Conservation (phyloP, 92 coral and sea anemone genomes). For the Parazoanthus darwini region DNA sequence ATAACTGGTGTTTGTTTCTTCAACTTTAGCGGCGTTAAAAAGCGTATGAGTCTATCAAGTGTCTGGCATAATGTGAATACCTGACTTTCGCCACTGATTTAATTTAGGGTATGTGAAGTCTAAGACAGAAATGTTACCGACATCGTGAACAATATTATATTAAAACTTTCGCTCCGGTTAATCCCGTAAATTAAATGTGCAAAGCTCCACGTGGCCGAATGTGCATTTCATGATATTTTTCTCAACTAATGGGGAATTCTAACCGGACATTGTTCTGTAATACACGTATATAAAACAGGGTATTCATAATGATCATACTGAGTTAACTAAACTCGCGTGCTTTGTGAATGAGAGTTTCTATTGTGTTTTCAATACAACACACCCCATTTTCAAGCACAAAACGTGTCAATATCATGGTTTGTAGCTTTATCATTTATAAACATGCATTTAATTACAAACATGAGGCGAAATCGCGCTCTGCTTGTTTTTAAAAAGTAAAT, state of each 20-base stretch:
- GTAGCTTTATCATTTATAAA: background rate
- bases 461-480: background rate
- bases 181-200: background rate
- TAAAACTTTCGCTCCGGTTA: background rate
- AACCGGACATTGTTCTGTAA: background rate
- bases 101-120: background rate
- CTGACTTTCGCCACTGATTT: background rate
- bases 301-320: background rate
- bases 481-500: background rate
- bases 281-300: conserved; percentile 9
- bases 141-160: too few species aligned
- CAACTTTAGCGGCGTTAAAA: conserved; percentile 24
- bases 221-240: conserved; percentile 6
- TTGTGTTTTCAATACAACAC: conserved; percentile 26
- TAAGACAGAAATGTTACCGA: background rate
- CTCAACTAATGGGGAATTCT: conserved; percentile 25
- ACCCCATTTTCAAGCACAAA: conserved; percentile 21
- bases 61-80: conserved; percentile 1
- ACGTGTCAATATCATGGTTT: conserved; percentile 6
- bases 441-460: background rate
- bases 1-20: conserved; percentile 21
- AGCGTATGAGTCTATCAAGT: background rate
- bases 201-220: background rate
- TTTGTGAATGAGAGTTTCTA: background rate
- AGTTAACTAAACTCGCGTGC: conserved; percentile 9